Base-by-base conservation (phyloP, 2,888 invertebrate species). In the Zootermopsis nevadensis region DNA sequence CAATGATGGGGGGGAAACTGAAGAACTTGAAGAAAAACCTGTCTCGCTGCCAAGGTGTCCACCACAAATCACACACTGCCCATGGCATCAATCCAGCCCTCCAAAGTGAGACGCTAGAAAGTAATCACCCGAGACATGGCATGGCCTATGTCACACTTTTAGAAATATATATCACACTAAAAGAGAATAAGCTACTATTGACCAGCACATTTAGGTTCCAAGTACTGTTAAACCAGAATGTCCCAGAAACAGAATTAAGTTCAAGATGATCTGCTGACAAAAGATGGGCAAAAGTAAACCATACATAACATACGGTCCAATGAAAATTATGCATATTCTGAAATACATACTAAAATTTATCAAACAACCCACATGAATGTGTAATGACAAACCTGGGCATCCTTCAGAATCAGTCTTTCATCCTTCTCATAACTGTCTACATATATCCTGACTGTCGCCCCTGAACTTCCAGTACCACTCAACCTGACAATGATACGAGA, bases 381-480 rank as follows among this genome's bases (percentile, higher is more conserved):
- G n/a, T n/a, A n/a, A n/a, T n/a, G n/a, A n/a, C n/a, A 66, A 8
- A 74, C 74, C 74, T 74, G 35, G 7, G 74, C 35, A 24, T n/a
- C n/a, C 35, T n/a, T 8, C 24, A 38, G n/a, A 3, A 74, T 30
- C 38, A 74, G 7, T 8, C 87, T 85, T 24, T 87, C 84, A 85
- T 94, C 94, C 35, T 93, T 92, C 87, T 98, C 97, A 89, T 97
- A 98, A 85, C 97, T 97, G 89, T 99, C 99, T 85, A 98, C 94
- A 90, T 99, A 99, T 81, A 99, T 89, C 77, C 99, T 93, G 87
- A 99, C 96, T 2, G 99, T 99, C 35, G 99, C 99, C 0, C 99
- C 99, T 66, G 96, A 96, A 88, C 99, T 99, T 85, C 99, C 99
- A 0, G 99, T 99, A 31, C 99, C 99, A 88, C 99, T 99, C 84